Evolutionary conservation across 2,797 vertebrate species (phyloP), one percentile per base, ranked within the genome.

Genomic region (Phalloptychus januarius): DNA sequence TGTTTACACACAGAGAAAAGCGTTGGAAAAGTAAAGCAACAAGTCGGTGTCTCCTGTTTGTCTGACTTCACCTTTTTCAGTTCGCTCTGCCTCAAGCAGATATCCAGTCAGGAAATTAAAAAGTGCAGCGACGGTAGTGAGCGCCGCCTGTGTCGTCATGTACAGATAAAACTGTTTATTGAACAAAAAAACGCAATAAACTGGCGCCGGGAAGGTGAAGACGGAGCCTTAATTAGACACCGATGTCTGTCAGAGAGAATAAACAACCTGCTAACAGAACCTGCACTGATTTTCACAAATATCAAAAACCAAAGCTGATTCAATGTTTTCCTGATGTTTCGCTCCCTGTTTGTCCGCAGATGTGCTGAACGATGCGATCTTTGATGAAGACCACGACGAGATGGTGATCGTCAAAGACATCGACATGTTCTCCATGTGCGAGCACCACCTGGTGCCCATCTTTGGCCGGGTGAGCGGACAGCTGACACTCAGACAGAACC

Each of bases 321-420:
- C 23, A 48, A 20, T 36, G 13, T 3, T 28, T 42, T 10, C 50
- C 25, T 36, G 48, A 42, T 31, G 13, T 45, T 74, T 58, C 28
- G 25, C 52, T 52, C 69, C 23, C 16, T 38, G 7, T 56, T 52
- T 81, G 90, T 4, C 46, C 11, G 52, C 96, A 99, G 98, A 99
- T 87, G 95, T 99, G 65, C 91, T 99, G 80, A 99, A 99, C 1
- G 98, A 99, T 1, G 98, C 98, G 81, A 98, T 99, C 92, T 99
- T 99, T 10, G 97, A 99, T 0, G 98, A 99, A 88, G 98, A 99
- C 85, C 98, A 99, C 0, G 98, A 99, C 33, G 98, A 99, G 95
- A 98, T 99, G 98, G 98, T 99, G 94, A 99, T 99, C 50, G 98
- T 99, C 89, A 99, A 99, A 92, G 98, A 99, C 93, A 99, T 99